These are phyloP conservation scores for Barypeithes pellucidus DNA, from an alignment of 2,888 invertebrate genomes.

Conservation along the genomic window DNA sequence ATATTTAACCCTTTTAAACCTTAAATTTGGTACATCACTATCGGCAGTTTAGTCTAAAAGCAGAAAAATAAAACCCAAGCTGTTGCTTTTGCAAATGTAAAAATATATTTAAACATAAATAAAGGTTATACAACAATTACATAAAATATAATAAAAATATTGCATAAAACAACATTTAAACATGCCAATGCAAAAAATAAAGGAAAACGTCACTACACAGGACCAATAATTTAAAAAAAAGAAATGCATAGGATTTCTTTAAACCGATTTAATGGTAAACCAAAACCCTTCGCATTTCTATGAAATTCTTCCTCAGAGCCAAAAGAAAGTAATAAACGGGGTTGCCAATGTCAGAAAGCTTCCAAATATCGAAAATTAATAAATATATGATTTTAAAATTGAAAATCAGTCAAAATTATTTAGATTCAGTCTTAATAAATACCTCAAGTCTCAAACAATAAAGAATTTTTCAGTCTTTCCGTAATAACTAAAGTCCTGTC, in stretches of 20 bases:
- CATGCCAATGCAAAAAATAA: conserved; percentile 70
- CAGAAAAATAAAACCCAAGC: conserved; percentile 70
- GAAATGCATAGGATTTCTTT: neutral
- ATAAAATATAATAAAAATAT: conserved; percentile 71
- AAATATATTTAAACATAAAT: conserved; percentile 73
- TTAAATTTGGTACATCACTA: conserved; percentile 14
- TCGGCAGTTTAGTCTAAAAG: conserved; percentile 31
- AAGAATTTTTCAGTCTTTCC: conserved; percentile 62
- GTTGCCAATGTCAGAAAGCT: conserved; percentile 69
- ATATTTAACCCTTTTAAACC: neutral
- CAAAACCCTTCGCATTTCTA: conserved; percentile 7
- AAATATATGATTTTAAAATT: conserved; percentile 54
- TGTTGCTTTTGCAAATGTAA: conserved; percentile 70
- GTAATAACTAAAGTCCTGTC: conserved; percentile 65
- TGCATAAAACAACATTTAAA: conserved; percentile 71
- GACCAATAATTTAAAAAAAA: conserved; percentile 52
- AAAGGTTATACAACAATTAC: conserved; percentile 71
- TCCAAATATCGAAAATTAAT: conserved; percentile 26
- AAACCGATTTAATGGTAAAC: neutral
- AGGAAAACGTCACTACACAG: conserved; percentile 64
- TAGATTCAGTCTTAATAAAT: conserved; percentile 66
- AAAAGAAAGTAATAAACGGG: conserved; percentile 58
- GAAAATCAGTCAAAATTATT: conserved; percentile 70
- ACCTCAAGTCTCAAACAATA: conserved; percentile 61
- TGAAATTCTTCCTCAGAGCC: conserved; percentile 22